Conservation (phyloP, 2,888 invertebrate genomes). For the Crepidodera aurea region DNA sequence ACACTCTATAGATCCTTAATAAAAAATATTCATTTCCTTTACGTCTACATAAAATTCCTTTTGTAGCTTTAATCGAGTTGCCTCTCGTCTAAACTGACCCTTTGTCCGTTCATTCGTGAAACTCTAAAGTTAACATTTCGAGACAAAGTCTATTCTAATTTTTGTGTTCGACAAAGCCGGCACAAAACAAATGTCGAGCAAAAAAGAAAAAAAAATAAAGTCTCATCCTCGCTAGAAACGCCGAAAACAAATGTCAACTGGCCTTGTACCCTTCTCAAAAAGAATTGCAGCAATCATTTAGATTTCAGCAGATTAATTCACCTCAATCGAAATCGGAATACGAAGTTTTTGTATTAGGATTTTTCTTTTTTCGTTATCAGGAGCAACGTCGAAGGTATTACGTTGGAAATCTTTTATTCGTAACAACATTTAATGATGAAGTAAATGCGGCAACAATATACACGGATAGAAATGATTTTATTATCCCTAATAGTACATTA, state of each 20-base stretch:
- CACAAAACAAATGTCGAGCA: constrained; percentile 13
- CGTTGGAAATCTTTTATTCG: no score
- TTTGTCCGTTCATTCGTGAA: constrained; percentile 15
- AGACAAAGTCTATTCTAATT: constrained; percentile 19
- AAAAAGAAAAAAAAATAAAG: constrained; percentile 9
- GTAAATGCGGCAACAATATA: no score
- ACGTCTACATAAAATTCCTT: constrained; percentile 5
- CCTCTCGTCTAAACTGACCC: constrained; percentile 12
- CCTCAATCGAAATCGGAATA: background rate
- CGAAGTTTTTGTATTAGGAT: background rate
- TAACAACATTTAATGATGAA: no score
- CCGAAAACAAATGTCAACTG: constrained; percentile 18
- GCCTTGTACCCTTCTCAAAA: constrained; percentile 13
- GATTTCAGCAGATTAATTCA: constrained; percentile 1
- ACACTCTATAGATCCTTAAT: no score
- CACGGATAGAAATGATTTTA: no score
- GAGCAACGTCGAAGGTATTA: no score
- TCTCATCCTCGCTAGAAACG: background rate
- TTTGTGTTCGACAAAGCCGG: constrained; percentile 15
- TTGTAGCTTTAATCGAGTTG: constrained; percentile 6
- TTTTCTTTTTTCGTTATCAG: background rate
- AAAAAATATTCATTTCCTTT: background rate
- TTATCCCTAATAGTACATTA: no score
- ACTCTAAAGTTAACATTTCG: constrained; percentile 16
- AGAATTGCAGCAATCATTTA: constrained; percentile 10